phyloP scores from a whole-genome alignment of 2,113 vertebrate genomes.

The Platysteira castanea region DNA sequence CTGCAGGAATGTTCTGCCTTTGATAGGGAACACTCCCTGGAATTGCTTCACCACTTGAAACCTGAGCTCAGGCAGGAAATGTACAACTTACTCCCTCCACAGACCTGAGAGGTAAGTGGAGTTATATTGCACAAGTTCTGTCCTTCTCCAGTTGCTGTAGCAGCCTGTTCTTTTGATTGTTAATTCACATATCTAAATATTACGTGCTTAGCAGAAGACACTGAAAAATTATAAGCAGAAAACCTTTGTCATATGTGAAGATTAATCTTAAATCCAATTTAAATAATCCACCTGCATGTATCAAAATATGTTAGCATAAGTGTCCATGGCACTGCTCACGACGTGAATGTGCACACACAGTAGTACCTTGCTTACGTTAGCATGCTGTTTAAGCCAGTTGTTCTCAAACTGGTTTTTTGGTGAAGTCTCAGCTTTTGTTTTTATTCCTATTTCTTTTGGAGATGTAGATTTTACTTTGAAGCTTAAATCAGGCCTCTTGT shows the following conservation, averaged over 20 bases:
- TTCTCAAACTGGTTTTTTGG: background rate
- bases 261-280: background rate
- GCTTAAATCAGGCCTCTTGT: background rate
- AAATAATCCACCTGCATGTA: background rate
- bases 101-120: background rate
- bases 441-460: background rate
- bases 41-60: conserved; percentile 52
- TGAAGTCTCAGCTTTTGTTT: background rate
- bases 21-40: conserved; percentile 51
- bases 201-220: background rate
- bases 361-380: background rate
- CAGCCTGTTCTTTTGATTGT: background rate
- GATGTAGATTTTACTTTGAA: background rate
- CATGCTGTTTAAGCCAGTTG: background rate
- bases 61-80: conserved; percentile 24
- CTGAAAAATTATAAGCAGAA: background rate
- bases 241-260: background rate
- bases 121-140: background rate
- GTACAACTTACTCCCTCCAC: background rate
- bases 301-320: background rate
- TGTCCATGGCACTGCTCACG: background rate
- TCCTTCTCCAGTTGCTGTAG: conserved; percentile 17
- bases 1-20: conserved; percentile 32
- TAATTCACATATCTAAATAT: background rate
- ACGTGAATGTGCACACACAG: background rate